phyloP scores from a whole-genome alignment of 2,797 vertebrate species.

The Sciaenops ocellatus region DNA sequence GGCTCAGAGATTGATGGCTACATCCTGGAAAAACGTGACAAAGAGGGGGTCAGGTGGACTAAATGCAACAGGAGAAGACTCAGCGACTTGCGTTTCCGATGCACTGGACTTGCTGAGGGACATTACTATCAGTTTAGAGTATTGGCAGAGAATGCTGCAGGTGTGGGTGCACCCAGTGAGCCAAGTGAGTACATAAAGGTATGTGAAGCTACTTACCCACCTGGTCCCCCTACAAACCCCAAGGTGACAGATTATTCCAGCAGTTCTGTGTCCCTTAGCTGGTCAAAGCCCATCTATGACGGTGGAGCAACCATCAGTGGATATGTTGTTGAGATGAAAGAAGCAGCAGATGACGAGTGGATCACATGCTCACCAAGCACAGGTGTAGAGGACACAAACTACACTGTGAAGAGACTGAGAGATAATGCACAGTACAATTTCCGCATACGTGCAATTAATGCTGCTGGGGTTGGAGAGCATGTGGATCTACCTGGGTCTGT shows the following conservation, averaged over 20 bases:
- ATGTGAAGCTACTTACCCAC: constrained; percentile 94
- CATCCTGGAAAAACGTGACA: constrained; percentile 96
- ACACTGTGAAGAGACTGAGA: constrained; percentile 91
- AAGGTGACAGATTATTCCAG: constrained; percentile 92
- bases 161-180: constrained; percentile 91
- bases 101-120: constrained; percentile 91
- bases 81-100: constrained; percentile 94
- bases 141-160: constrained; percentile 95
- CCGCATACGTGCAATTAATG: constrained; percentile 93
- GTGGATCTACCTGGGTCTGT: constrained; percentile 89
- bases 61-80: constrained; percentile 96
- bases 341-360: constrained; percentile 92
- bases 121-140: constrained; percentile 97
- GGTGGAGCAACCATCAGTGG: constrained; percentile 93
- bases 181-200: constrained; percentile 93
- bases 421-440: constrained; percentile 95
- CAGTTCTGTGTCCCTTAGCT: constrained; percentile 92
- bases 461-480: constrained; percentile 92
- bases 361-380: constrained; percentile 89
- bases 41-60: constrained; percentile 97
- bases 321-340: constrained; percentile 93
- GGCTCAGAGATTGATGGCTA: constrained; percentile 95
- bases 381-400: constrained; percentile 90
- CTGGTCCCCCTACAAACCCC: constrained; percentile 95
- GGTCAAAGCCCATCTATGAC: constrained; percentile 97